phyloP scores from a whole-genome alignment of 2,797 vertebrate genomes.

The Emys orbicularis region DNA sequence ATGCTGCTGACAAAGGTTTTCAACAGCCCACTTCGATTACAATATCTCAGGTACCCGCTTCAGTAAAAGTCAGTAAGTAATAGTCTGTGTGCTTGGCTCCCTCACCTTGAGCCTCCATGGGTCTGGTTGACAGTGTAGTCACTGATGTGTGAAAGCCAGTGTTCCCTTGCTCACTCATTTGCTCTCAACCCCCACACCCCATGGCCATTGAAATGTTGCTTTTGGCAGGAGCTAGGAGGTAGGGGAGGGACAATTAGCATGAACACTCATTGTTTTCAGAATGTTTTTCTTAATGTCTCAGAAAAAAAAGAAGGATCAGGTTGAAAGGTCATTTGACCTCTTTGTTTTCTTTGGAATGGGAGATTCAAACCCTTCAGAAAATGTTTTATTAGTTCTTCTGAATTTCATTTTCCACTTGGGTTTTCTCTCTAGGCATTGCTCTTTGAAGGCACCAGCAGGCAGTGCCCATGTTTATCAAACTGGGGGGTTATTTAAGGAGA shows the following conservation, averaged over 20 bases:
- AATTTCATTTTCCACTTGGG: conserved; percentile 69
- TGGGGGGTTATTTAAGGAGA: conserved; percentile 71
- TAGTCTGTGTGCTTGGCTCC: conserved; percentile 52
- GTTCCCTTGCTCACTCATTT: conserved; percentile 72
- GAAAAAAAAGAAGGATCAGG: conserved; percentile 74
- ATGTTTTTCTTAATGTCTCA: conserved; percentile 79
- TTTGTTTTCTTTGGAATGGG: conserved; percentile 80
- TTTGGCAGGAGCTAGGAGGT: conserved; percentile 75
- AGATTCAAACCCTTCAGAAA: conserved; percentile 77
- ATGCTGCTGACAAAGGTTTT: conserved; percentile 33
- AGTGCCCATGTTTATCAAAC: conserved; percentile 44
- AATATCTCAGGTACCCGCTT: conserved; percentile 42
- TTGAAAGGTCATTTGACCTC: conserved; percentile 77
- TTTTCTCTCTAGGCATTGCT: conserved; percentile 68
- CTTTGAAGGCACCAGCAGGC: conserved; percentile 67
- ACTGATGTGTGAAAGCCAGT: conserved; percentile 75
- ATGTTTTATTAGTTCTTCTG: conserved; percentile 76
- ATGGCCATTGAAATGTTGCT: conserved; percentile 79
- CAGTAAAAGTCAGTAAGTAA: conserved; percentile 28
- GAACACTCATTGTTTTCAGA: conserved; percentile 77
- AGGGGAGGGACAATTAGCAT: conserved; percentile 78
- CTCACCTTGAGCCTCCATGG: conserved; percentile 75
- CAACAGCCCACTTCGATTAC: not conserved
- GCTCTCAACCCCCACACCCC: conserved; percentile 75
- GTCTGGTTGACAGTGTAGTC: conserved; percentile 62